phyloP scores from a whole-genome alignment of 2,797 vertebrate species.

The Microctenopoma steveboyesi region DNA sequence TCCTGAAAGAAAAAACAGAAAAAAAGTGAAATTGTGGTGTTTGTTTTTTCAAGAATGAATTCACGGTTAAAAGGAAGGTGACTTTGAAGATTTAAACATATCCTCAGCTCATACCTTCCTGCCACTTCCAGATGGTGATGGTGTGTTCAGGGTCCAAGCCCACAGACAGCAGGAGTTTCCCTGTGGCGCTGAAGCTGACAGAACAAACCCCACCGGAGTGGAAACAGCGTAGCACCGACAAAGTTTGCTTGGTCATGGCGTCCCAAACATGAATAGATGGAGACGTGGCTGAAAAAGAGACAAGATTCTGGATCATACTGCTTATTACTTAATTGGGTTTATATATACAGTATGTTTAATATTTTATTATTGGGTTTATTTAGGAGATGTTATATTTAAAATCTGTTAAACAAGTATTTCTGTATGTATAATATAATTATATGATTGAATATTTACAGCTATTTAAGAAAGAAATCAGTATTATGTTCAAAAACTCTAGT shows the following conservation, averaged over 20 bases:
- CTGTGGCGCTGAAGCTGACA: constrained; percentile 98
- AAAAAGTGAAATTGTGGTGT: not conserved
- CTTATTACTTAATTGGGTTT: too few species aligned
- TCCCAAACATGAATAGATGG: constrained; percentile 98
- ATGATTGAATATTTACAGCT: too few species aligned
- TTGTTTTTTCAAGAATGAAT: not conserved
- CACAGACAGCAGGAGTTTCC: constrained; percentile 93
- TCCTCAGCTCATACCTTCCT: constrained; percentile 88
- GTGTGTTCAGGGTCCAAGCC: constrained; percentile 96
- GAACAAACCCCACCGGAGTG: constrained; percentile 94
- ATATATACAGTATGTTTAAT: too few species aligned
- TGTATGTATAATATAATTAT: too few species aligned
- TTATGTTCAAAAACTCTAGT: too few species aligned
- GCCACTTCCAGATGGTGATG: constrained; percentile 98
- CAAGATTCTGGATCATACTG: too few species aligned
- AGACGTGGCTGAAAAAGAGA: constrained; percentile 86
- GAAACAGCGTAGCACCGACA: constrained; percentile 94
- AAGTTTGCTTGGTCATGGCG: constrained; percentile 94
- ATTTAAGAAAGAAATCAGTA: too few species aligned
- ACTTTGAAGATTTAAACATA: not conserved
- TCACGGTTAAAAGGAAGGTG: not conserved
- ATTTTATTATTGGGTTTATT: too few species aligned
- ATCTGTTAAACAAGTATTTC: not conserved
- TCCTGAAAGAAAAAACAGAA: constrained; percentile 79
- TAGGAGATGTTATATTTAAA: not conserved